These are phyloP conservation scores for Nebria ingens DNA, from an alignment of 1,140 invertebrate genomes.

Conservation along the genomic window DNA sequence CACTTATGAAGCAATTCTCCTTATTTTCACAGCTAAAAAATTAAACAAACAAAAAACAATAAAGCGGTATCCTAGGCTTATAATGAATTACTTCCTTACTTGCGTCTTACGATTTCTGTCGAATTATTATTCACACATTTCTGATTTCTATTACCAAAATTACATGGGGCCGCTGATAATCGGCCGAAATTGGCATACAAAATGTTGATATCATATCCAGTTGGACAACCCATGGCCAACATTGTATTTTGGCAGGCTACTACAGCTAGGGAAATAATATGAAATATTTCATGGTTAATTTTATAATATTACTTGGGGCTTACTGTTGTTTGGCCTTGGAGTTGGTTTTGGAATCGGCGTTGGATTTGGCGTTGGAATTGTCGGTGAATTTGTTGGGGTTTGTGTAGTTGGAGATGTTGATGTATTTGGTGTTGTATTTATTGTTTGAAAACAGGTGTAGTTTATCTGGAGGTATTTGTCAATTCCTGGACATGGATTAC, in stretches of 20 bases:
- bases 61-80: no score
- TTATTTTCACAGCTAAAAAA: no score
- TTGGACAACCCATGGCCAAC: no score
- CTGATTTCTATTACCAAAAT: not conserved
- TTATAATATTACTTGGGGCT: not conserved
- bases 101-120: not conserved
- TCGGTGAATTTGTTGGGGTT: not conserved
- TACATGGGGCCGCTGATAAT: not conserved
- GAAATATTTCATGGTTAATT: no score
- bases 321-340: no score
- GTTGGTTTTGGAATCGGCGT: not conserved
- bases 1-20: no score
- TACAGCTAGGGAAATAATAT: no score
- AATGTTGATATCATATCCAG: not conserved
- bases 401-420: not conserved
- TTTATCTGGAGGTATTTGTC: not conserved
- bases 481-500: not conserved
- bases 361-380: not conserved
- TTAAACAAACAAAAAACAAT: no score
- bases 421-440: not conserved
- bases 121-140: not conserved
- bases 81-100: no score
- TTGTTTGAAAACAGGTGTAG: not conserved
- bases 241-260: no score
- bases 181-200: not conserved